Evolutionary conservation across 1,140 invertebrate genomes (phyloP).

Genomic region (Cardiocondyla obscurior): DNA sequence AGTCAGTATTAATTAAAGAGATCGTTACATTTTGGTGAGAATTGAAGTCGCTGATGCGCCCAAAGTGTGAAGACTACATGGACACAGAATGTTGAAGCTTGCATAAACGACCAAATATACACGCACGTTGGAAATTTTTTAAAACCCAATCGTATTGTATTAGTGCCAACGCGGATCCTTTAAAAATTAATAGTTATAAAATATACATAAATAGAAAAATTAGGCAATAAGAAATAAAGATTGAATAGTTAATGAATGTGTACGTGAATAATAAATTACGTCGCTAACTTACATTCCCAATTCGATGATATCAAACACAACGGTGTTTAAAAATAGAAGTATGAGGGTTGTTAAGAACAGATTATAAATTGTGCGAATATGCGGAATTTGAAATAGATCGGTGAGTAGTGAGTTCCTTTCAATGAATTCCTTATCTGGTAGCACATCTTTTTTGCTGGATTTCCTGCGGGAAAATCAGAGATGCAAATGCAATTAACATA

Average conservation of each 20-base stretch:
- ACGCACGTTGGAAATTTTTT: slow-evolving; percentile 85
- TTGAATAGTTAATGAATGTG: background rate
- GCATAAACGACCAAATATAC: slow-evolving; percentile 85
- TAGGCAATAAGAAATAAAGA: background rate
- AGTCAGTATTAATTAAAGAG: background rate
- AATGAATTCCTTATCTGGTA: slow-evolving; percentile 88
- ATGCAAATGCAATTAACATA: background rate
- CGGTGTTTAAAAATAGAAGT: slow-evolving; percentile 89
- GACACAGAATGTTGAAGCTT: slow-evolving; percentile 82
- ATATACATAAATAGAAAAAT: background rate
- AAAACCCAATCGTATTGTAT: slow-evolving; percentile 84
- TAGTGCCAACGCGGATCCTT: slow-evolving; percentile 85
- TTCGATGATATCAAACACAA: slow-evolving; percentile 89
- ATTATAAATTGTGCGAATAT: slow-evolving; percentile 93
- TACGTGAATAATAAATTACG: background rate
- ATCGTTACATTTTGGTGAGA: slow-evolving; percentile 77
- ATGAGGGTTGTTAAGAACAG: slow-evolving; percentile 92
- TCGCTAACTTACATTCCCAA: slow-evolving; percentile 88
- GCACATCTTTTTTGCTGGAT: slow-evolving; percentile 44
- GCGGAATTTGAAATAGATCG: slow-evolving; percentile 90
- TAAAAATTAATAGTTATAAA: slow-evolving; percentile 63
- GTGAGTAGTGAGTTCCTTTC: slow-evolving; percentile 90
- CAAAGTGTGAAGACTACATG: slow-evolving; percentile 85
- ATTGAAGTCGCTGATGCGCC: slow-evolving; percentile 77
- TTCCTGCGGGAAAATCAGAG: slow-evolving; percentile 52